Conservation (phyloP, 2,113 vertebrate species). For the Tachysurus fulvidraco region DNA sequence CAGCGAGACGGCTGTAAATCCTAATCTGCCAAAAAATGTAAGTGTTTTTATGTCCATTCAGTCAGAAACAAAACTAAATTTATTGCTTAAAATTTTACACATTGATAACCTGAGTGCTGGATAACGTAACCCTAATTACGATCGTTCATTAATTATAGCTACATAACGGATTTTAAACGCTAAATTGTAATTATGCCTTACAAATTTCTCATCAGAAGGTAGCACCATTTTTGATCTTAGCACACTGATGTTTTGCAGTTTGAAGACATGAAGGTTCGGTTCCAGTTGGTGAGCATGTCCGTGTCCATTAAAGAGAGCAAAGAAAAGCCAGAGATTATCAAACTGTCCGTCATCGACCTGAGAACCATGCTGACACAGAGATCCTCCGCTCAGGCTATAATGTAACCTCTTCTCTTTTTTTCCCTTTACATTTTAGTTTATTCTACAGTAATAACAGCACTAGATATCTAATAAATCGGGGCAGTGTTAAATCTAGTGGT, state of each 20-base stretch:
- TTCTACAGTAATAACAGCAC: not conserved
- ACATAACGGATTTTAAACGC: too few species aligned
- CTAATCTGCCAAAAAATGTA: constrained; percentile 92
- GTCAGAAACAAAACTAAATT: not conserved
- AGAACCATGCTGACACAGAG: constrained; percentile 84
- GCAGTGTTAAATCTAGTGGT: not conserved
- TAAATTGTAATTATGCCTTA: not conserved
- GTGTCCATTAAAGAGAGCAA: constrained; percentile 82
- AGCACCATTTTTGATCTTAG: not conserved
- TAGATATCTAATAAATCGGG: too few species aligned
- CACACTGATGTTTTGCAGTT: constrained; percentile 73
- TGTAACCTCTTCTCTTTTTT: constrained; percentile 67
- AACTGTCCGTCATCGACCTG: constrained; percentile 83
- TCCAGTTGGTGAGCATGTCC: constrained; percentile 85
- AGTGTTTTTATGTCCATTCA: constrained; percentile 55
- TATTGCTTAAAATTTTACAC: not conserved
- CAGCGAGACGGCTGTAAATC: constrained; percentile 89
- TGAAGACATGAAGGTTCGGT: constrained; percentile 88
- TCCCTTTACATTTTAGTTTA: not conserved
- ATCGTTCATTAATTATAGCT: too few species aligned
- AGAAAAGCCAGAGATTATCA: constrained; percentile 81
- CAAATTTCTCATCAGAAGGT: too few species aligned
- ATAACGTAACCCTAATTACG: not conserved
- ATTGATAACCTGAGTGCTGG: not conserved
- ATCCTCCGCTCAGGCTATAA: constrained; percentile 91